These are phyloP conservation scores for Pycnonotus jocosus DNA, from an alignment of 2,113 vertebrate genomes.

Conservation along the genomic window DNA sequence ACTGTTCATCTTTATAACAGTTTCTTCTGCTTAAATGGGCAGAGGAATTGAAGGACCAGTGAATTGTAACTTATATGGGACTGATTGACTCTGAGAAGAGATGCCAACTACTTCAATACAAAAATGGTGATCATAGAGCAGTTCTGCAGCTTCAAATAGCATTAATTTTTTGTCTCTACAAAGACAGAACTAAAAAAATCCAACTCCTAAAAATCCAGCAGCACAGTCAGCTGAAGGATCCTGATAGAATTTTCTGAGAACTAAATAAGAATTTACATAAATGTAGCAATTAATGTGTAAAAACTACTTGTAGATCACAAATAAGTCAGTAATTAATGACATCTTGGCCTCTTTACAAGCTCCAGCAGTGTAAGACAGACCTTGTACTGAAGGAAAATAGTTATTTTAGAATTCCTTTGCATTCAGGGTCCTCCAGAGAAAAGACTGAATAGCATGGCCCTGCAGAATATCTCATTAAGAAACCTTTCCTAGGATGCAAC, in stretches of 20 bases:
- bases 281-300: neutral
- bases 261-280: neutral
- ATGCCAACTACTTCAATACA: neutral
- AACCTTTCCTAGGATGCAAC: neutral
- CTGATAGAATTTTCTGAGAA: neutral
- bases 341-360: neutral
- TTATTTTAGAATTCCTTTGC: neutral
- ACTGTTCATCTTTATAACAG: neutral
- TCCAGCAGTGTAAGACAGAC: neutral
- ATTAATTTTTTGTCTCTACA: neutral
- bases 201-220: neutral
- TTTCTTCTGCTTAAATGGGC: neutral
- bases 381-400: neutral
- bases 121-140: neutral
- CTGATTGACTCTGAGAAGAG: neutral
- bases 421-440: neutral
- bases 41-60: neutral
- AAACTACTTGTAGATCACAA: neutral
- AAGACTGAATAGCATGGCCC: neutral
- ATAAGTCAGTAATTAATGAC: neutral
- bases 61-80: neutral
- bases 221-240: neutral
- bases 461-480: neutral
- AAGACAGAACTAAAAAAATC: neutral
- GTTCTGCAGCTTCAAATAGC: neutral